These are phyloP conservation scores for Cebidichthys violaceus DNA, from an alignment of 2,113 vertebrate species.

Conservation along the genomic window DNA sequence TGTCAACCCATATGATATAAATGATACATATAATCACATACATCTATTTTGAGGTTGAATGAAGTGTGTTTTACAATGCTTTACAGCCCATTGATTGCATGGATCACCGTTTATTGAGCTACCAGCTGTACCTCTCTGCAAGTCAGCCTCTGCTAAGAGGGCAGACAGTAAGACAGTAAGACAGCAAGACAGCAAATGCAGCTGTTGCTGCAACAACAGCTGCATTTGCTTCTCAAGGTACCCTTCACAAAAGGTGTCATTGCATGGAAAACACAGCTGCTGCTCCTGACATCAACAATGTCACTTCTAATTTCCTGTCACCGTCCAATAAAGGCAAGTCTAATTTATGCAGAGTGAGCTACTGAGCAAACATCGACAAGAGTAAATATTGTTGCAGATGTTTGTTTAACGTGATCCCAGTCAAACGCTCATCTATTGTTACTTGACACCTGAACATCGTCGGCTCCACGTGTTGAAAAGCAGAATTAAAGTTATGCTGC, in stretches of 20 bases:
- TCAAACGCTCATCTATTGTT: background rate
- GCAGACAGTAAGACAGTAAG: too few relatives aligned
- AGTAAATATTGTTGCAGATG: background rate
- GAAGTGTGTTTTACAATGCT: too few relatives aligned
- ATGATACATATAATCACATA: too few relatives aligned
- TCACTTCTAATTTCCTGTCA: constrained; percentile 1
- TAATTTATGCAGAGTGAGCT: background rate
- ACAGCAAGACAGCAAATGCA: too few relatives aligned
- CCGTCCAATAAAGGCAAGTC: background rate
- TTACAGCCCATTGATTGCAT: too few relatives aligned
- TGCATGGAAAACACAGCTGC: background rate
- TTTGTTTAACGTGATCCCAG: background rate
- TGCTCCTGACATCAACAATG: background rate
- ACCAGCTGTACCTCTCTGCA: too few relatives aligned
- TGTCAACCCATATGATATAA: too few relatives aligned
- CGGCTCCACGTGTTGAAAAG: background rate
- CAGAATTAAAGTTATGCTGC: background rate
- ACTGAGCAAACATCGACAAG: background rate
- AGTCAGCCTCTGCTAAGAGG: too few relatives aligned
- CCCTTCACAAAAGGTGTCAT: background rate
- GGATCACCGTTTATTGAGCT: too few relatives aligned
- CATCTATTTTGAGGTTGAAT: too few relatives aligned
- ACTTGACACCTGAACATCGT: background rate
- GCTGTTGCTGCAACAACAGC: background rate
- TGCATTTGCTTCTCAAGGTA: background rate